These are phyloP conservation scores for Papilio xuthus DNA, from an alignment of 1,140 invertebrate species.

Conservation along the genomic window DNA sequence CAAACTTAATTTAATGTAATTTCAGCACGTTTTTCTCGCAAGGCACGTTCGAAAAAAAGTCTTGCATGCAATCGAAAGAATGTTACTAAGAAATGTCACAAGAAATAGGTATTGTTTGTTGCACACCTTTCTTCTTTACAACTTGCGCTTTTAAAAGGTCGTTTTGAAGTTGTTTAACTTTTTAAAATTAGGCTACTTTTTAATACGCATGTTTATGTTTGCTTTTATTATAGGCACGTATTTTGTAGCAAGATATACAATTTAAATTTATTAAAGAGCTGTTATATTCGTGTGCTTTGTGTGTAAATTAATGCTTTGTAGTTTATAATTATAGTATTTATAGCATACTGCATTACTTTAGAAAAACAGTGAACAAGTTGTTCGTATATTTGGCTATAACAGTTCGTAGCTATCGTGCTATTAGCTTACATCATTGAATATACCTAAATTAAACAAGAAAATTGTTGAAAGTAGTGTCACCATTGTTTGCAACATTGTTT, in stretches of 20 bases:
- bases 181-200: not conserved
- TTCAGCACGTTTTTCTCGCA: conserved; percentile 75
- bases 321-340: not conserved
- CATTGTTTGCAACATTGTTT: too few relatives aligned
- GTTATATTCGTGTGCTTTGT: not conserved
- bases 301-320: not conserved
- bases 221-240: not conserved
- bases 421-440: not conserved
- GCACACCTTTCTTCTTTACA: conserved; percentile 20
- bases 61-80: conserved; percentile 76
- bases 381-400: too few relatives aligned
- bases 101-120: conserved; percentile 62
- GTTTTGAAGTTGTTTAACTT: not conserved
- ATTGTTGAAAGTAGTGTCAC: too few relatives aligned
- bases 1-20: conserved; percentile 40
- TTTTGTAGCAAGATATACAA: not conserved
- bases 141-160: not conserved
- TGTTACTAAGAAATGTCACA: conserved; percentile 71
- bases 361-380: not conserved
- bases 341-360: not conserved
- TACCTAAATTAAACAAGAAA: too few relatives aligned
- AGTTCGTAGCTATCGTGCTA: not conserved
- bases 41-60: conserved; percentile 75
- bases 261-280: not conserved
- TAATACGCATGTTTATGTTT: too few relatives aligned